Conservation (phyloP, 2,797 vertebrate species). For the Limosa lapponica region DNA sequence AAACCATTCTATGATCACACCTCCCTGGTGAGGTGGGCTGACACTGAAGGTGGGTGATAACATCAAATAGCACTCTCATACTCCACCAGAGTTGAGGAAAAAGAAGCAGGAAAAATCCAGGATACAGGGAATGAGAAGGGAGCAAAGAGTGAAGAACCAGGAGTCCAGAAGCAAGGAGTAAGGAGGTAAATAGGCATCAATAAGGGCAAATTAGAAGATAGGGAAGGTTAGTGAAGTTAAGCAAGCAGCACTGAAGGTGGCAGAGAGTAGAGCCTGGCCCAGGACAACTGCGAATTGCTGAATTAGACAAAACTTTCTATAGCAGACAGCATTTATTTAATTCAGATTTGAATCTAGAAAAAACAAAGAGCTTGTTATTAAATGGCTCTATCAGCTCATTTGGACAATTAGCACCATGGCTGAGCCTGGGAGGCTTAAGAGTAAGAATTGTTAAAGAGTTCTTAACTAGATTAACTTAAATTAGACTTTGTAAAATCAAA, state of each 20-base stretch:
- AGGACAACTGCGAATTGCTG: not conserved
- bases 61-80: not conserved
- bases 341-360: not conserved
- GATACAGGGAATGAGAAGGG: not conserved
- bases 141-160: not conserved
- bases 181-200: not conserved
- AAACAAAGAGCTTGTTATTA: not conserved
- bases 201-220: not conserved
- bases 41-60: not conserved
- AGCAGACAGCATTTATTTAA: not conserved
- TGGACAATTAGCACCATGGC: not conserved
- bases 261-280: not conserved
- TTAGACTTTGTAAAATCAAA: not conserved
- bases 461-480: not conserved
- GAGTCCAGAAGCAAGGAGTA: not conserved
- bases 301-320: not conserved
- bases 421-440: not conserved
- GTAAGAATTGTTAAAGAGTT: not conserved
- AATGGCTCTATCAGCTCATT: not conserved
- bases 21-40: not conserved
- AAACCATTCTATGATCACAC: not conserved
- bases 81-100: not conserved
- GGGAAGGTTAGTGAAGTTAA: not conserved
- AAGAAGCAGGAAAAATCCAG: not conserved
- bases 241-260: not conserved